Base-by-base conservation (phyloP, 2,888 invertebrate genomes). In the Cataglyphis altisquamis region DNA sequence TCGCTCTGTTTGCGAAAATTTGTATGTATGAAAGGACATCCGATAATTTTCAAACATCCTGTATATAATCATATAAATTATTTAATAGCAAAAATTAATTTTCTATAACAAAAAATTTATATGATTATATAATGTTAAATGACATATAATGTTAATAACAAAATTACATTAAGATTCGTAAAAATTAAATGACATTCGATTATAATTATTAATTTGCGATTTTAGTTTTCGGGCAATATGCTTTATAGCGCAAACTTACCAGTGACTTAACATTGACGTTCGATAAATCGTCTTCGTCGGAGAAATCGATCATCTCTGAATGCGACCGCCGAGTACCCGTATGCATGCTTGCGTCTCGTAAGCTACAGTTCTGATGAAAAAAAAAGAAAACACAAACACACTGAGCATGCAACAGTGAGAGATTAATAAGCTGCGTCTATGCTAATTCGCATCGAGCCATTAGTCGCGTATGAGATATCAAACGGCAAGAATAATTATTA, bases 201-300 rank as follows among this genome's bases (percentile, higher is more conserved):
- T 36, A 52, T 41, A 41, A 57, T 70, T 29, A 57, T 41, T 52
- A 32, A 8, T 64, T 66, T 41, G 48, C 25, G 5, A 29, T 70
- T 70, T 70, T 70, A 57, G 41, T 77, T 57, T 55, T 55, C 25
- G 60, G 41, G 32, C 39, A 57, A 52, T 48, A 41, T 21, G 52
- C 41, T 45, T 60, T 45, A 36, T 6, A 21, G 25, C 60, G 52
- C 12, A 88, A 88, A 96, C 96, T 96, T 96, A 96, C 96, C 96
- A 96, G 94, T 91, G 95, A 96, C 93, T 96, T 96, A 87, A 96
- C 96, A 94, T 96, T 96, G 92, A 96, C 96, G 92, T 96, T 96
- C 91, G 96, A 96, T 93, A 96, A 95, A 92, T 96, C 96, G 92
- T 95, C 95, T 90, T 95, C 95, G 91, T 95, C 93, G 82, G 93